phyloP scores from a whole-genome alignment of 30 jellyfish, hydroid and myxozoan genomes.

The Haliclystus octoradiatus region DNA sequence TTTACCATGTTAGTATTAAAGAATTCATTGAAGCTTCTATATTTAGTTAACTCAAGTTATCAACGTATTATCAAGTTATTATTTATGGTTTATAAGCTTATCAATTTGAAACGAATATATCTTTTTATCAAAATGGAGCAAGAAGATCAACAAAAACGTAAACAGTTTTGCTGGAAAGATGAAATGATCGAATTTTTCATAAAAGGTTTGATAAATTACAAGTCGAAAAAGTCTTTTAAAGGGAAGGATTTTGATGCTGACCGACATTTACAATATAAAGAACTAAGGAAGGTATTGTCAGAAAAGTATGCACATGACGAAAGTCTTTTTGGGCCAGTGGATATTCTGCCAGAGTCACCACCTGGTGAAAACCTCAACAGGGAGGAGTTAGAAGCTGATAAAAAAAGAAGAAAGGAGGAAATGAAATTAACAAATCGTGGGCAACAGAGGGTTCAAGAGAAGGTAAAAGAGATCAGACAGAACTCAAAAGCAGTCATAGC shows the following conservation, averaged over 20 bases:
- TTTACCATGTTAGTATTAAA: no score
- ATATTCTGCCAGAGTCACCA: not conserved
- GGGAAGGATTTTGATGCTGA: slow-evolving; percentile 22
- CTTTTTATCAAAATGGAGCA: no score
- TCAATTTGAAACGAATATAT: no score
- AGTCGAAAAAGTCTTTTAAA: slow-evolving; percentile 5
- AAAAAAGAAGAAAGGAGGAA: not conserved
- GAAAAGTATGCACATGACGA: not conserved
- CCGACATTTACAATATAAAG: slow-evolving; percentile 4
- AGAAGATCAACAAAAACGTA: not conserved
- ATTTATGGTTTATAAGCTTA: no score
- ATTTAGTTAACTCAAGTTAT: no score
- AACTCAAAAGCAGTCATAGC: not conserved
- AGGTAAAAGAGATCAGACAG: not conserved
- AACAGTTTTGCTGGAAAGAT: slow-evolving; percentile 18
- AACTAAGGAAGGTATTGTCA: slow-evolving; percentile 9
- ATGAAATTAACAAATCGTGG: not conserved
- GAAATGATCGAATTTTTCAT: slow-evolving; percentile 8
- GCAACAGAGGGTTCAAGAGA: not conserved
- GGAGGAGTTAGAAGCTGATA: not conserved
- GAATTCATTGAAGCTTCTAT: no score
- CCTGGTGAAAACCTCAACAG: not conserved
- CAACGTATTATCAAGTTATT: no score
- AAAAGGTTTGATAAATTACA: not conserved
- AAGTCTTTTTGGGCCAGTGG: not conserved